A percentile compares a stretch with the other conserved stretches of the same genome.
phyloP scores from a whole-genome alignment of 2,113 vertebrate genomes.

The Anhinga anhinga region DNA sequence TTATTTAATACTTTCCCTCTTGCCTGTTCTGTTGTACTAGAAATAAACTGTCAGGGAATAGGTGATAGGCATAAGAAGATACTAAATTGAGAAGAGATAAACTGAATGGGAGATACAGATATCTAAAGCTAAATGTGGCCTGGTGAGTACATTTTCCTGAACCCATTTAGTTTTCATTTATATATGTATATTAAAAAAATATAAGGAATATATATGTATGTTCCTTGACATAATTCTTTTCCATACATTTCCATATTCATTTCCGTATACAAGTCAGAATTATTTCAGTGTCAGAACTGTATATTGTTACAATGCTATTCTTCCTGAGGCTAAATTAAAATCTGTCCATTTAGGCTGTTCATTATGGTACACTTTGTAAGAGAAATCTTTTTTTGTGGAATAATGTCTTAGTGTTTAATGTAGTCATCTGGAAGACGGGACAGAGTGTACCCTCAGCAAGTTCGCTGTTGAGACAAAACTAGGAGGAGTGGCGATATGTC shows the following conservation, averaged over 20 bases:
- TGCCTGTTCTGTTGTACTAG: not conserved
- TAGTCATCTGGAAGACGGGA: not conserved
- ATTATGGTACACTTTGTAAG: not conserved
- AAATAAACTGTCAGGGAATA: not conserved
- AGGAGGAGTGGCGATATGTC: not conserved
- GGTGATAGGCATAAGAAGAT: not conserved
- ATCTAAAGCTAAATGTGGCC: not conserved
- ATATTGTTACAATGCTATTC: not conserved
- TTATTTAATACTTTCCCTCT: not conserved
- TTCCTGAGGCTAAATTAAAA: not conserved
- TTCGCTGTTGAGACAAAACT: not conserved
- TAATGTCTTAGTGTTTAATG: not conserved
- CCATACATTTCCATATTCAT: not conserved
- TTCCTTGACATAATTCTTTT: not conserved
- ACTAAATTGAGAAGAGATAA: not conserved
- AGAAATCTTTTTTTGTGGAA: not conserved
- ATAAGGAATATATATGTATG: not conserved
- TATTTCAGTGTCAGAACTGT: not conserved
- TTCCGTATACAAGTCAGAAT: not conserved
- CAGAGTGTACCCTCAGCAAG: not conserved
- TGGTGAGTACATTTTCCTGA: not conserved
- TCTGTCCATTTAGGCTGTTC: not conserved
- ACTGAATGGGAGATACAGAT: not conserved
- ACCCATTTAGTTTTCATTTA: not conserved
- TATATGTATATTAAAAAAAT: not conserved